Percentiles rank a stretch among this genome's conserved stretches.
These are phyloP conservation scores for Labrus mixtus DNA, from an alignment of 2,113 vertebrate species.

Conservation along the genomic window DNA sequence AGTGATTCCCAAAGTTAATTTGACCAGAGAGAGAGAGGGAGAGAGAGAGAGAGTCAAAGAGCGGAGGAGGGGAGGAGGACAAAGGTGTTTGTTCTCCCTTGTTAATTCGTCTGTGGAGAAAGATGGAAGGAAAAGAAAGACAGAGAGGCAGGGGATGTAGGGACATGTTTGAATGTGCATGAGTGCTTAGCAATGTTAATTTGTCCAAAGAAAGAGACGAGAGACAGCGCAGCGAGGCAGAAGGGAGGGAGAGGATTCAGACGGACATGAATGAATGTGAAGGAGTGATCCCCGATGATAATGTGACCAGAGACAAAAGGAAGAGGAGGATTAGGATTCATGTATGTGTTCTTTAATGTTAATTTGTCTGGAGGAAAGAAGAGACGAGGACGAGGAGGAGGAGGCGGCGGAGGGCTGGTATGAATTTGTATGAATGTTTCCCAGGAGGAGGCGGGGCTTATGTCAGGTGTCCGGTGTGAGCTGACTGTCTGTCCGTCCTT, in stretches of 20 bases:
- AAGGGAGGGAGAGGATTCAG: constrained; percentile 7
- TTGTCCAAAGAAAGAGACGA: constrained; percentile 42
- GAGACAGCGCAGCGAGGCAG: too few species aligned
- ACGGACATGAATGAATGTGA: constrained; percentile 36
- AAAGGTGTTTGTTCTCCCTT: constrained; percentile 62
- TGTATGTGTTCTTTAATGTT: constrained; percentile 67
- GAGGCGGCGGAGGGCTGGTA: constrained; percentile 45
- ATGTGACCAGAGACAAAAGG: constrained; percentile 29
- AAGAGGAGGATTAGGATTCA: constrained; percentile 63
- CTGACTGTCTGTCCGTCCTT: not conserved
- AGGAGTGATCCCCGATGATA: constrained; percentile 49
- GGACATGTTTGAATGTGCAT: constrained; percentile 57
- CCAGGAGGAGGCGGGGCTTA: constrained; percentile 22
- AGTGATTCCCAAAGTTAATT: constrained; percentile 39
- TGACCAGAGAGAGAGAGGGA: constrained; percentile 23
- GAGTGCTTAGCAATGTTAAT: constrained; percentile 70
- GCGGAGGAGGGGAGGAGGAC: constrained; percentile 5
- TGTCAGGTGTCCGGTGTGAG: not conserved
- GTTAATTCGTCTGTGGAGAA: constrained; percentile 39
- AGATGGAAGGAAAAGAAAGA: constrained; percentile 74
- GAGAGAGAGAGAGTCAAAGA: not conserved
- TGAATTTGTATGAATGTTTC: constrained; percentile 61
- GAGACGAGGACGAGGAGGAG: not conserved
- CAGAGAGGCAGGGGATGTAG: constrained; percentile 53
- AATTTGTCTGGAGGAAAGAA: constrained; percentile 78